A percentile compares a stretch with the other conserved stretches of the same genome.
These are phyloP conservation scores for Heliocidaris erythrogramma DNA, from an alignment of 35 echinoderm and acorn worm genomes.

Conservation along the genomic window DNA sequence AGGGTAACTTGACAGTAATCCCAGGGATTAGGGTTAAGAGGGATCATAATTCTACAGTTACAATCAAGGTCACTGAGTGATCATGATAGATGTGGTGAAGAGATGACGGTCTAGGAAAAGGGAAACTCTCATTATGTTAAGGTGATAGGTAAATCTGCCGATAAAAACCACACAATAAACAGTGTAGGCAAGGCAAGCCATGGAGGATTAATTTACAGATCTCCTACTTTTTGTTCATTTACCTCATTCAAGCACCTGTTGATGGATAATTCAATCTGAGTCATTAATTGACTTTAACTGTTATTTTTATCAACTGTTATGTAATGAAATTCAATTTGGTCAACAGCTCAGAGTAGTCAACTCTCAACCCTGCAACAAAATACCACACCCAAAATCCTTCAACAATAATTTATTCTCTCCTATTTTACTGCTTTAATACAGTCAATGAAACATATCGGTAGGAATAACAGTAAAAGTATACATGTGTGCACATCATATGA, in stretches of 20 bases:
- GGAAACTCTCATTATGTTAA: not conserved
- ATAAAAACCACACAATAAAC: slow-evolving; percentile 3
- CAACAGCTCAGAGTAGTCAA: not conserved
- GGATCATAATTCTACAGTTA: slow-evolving; percentile 11
- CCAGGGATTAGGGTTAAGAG: not conserved
- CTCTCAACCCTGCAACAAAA: not conserved
- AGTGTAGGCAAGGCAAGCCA: not conserved
- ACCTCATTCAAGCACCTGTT: not conserved
- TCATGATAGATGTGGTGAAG: not conserved
- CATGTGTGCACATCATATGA: too few species aligned
- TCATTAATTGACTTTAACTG: not conserved
- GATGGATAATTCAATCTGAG: not conserved
- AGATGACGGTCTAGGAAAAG: not conserved
- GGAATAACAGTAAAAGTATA: too few species aligned
- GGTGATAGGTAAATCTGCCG: not conserved
- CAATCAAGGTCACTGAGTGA: not conserved
- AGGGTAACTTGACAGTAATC: not conserved
- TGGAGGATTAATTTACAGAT: not conserved
- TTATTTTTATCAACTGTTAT: not conserved
- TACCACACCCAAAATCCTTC: not conserved
- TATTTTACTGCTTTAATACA: not conserved
- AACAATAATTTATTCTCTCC: not conserved
- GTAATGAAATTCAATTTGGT: not conserved
- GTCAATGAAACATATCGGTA: too few species aligned
- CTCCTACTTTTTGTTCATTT: not conserved